phyloP scores from a whole-genome alignment of 1,140 invertebrate genomes.

The Wasmannia auropunctata region DNA sequence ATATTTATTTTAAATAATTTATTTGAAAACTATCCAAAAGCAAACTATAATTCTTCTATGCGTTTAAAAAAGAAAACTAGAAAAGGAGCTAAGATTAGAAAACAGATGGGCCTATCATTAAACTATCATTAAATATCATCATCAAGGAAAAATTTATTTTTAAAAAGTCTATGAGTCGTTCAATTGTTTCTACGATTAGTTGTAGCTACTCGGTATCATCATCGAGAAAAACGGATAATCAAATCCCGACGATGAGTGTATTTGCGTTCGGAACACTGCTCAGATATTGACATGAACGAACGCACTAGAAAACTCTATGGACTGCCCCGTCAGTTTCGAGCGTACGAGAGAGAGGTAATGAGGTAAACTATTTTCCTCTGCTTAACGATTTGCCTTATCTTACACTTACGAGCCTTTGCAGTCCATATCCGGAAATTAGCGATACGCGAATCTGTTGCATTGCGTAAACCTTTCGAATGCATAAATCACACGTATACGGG shows the following conservation, averaged over 20 bases:
- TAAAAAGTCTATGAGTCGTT: constrained; percentile 18
- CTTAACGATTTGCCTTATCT: constrained; percentile 37
- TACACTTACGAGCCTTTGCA: constrained; percentile 54
- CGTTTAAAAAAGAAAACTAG: background rate
- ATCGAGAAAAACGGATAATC: constrained; percentile 41
- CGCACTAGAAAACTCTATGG: constrained; percentile 37
- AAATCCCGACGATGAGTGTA: constrained; percentile 7
- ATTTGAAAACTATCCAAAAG: background rate
- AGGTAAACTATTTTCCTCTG: constrained; percentile 28
- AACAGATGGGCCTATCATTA: background rate
- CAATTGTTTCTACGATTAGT: constrained; percentile 3
- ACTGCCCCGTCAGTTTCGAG: constrained; percentile 49
- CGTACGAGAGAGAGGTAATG: constrained; percentile 36
- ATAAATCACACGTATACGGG: constrained; percentile 58
- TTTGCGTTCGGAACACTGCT: constrained; percentile 59
- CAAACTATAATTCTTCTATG: background rate
- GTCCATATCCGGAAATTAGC: constrained; percentile 62
- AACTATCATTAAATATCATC: background rate
- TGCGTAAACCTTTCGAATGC: constrained; percentile 49
- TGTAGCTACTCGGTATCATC: background rate
- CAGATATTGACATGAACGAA: constrained; percentile 25
- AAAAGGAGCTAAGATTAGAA: background rate
- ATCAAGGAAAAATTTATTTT: constrained; percentile 6
- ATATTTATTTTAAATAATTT: constrained; percentile 17
- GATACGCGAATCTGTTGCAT: constrained; percentile 62